These are phyloP conservation scores for Teleiodes luculella DNA, from an alignment of 2,888 invertebrate species.

Conservation along the genomic window DNA sequence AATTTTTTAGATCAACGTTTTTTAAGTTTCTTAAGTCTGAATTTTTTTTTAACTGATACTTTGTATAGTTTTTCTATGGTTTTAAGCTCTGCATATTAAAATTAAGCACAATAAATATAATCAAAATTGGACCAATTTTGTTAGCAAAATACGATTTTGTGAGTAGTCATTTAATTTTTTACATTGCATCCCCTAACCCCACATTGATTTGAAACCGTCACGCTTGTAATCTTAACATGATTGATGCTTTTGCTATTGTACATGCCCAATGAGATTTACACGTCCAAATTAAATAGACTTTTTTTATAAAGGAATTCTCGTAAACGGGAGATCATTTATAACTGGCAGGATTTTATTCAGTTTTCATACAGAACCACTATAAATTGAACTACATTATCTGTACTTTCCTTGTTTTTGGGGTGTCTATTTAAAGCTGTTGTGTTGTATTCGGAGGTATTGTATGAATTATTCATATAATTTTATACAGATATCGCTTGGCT, in stretches of 20 bases:
- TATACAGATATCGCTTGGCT: constrained; percentile 44
- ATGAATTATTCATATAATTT: constrained; percentile 60
- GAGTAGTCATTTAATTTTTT: constrained; percentile 37
- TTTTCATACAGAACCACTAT: constrained; percentile 19
- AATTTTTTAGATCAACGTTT: too few species aligned
- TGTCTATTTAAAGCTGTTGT: constrained; percentile 26
- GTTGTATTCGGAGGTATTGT: constrained; percentile 31
- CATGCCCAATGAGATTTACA: constrained; percentile 25
- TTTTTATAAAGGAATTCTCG: background rate
- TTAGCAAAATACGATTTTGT: constrained; percentile 9
- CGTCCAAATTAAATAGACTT: constrained; percentile 21
- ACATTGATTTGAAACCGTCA: constrained; percentile 40
- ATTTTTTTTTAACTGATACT: too few species aligned
- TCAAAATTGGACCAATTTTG: background rate
- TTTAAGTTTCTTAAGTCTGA: too few species aligned
- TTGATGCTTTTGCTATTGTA: constrained; percentile 41
- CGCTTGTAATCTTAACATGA: constrained; percentile 46
- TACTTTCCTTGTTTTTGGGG: background rate
- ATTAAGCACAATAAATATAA: background rate
- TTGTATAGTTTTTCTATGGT: too few species aligned
- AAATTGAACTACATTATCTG: constrained; percentile 23
- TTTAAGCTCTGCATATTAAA: too few species aligned
- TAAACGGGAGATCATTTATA: background rate
- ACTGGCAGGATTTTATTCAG: constrained; percentile 11
- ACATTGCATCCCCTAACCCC: constrained; percentile 34